Evolutionary conservation across 2,888 invertebrate genomes (phyloP).

Genomic region (Philhelius pedissequus): DNA sequence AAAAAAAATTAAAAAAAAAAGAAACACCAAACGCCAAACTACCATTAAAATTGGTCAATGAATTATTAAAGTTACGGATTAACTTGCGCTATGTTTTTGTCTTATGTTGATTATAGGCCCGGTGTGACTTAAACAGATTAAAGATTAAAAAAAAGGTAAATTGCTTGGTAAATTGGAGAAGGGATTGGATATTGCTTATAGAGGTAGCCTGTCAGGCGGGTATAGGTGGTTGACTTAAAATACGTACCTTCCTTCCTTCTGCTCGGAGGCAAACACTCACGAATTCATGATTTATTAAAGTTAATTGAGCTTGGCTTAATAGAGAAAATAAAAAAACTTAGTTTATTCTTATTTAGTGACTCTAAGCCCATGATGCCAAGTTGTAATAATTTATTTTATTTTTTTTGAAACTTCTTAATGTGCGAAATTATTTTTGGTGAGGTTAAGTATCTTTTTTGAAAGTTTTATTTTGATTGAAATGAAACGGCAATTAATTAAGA

Average conservation of each 20-base stretch:
- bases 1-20: neutral
- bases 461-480: too few species aligned
- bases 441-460: too few species aligned
- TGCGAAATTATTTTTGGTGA: too few species aligned
- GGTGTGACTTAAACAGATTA: slow-evolving; percentile 35
- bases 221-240: neutral
- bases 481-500: too few species aligned
- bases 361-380: neutral
- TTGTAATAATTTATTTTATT: neutral
- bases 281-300: neutral
- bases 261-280: neutral
- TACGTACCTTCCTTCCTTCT: too few species aligned
- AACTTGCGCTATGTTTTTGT: slow-evolving; percentile 37
- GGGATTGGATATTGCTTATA: neutral
- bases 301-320: neutral
- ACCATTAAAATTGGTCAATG: slow-evolving; percentile 50
- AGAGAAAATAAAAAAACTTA: too few species aligned
- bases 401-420: too few species aligned
- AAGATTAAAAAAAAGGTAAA: slow-evolving; percentile 22
- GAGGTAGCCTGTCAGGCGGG: neutral
- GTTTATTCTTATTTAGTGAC: neutral
- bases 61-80: slow-evolving; percentile 64
- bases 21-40: neutral
- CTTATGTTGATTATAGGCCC: slow-evolving; percentile 44
- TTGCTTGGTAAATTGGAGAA: too few species aligned